These are phyloP conservation scores for Callimorpha dominula DNA, from an alignment of 2,888 invertebrate genomes.

Conservation along the genomic window DNA sequence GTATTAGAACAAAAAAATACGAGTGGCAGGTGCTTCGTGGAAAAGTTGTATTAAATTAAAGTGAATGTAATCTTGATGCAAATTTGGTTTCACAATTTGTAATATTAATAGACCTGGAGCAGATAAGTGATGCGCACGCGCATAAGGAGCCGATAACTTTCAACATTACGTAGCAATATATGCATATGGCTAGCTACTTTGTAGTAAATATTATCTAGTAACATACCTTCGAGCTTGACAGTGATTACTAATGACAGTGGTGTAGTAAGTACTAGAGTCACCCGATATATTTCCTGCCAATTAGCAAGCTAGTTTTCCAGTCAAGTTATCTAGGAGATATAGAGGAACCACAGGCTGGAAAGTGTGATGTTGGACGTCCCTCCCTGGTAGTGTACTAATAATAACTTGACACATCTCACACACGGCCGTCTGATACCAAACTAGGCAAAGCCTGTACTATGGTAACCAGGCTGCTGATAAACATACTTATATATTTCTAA, in stretches of 20 bases:
- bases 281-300: no score
- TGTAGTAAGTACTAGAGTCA: no score
- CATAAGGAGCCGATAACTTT: neutral
- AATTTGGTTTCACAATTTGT: constrained; percentile 24
- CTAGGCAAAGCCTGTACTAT: no score
- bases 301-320: no score
- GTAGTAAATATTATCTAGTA: neutral
- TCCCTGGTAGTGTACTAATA: no score
- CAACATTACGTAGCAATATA: neutral
- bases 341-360: no score
- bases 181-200: neutral
- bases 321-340: no score
- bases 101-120: neutral
- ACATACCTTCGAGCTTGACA: neutral
- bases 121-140: neutral
- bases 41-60: constrained; percentile 40
- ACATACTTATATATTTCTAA: no score
- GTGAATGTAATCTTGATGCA: constrained; percentile 40
- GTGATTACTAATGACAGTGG: neutral
- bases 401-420: no score
- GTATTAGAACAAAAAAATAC: constrained; percentile 32
- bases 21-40: constrained; percentile 39
- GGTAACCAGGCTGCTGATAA: no score
- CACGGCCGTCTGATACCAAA: no score
- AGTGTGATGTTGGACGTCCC: no score